Evolutionary conservation across 2,797 vertebrate genomes (phyloP).

Genomic region (Chelon labrosus): DNA sequence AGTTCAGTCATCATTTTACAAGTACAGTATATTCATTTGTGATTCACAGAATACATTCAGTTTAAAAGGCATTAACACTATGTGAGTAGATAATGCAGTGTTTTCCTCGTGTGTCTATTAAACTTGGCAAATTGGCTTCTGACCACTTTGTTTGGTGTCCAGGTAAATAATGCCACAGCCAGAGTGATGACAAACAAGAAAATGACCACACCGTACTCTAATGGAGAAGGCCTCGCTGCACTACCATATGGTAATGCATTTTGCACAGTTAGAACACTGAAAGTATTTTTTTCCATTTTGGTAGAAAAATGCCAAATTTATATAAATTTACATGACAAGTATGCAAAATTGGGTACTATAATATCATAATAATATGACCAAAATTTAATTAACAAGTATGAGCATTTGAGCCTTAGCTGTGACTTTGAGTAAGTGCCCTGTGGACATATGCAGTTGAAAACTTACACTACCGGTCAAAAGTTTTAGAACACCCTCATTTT

Average conservation of each 20-base stretch:
- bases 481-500: no score
- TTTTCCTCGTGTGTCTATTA: conserved; percentile 15
- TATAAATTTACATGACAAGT: not conserved
- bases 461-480: no score
- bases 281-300: not conserved
- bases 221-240: conserved; percentile 90
- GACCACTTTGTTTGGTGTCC: conserved; percentile 59
- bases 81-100: conserved; percentile 15
- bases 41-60: conserved; percentile 18
- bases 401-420: no score
- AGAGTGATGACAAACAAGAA: conserved; percentile 99
- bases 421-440: not conserved
- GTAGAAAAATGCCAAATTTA: not conserved
- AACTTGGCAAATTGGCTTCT: conserved; percentile 15
- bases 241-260: conserved; percentile 83
- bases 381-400: no score
- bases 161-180: conserved; percentile 99
- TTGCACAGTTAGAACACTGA: not conserved
- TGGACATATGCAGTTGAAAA: not conserved
- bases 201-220: conserved; percentile 96
- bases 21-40: not conserved
- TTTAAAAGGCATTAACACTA: not conserved
- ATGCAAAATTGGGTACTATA: no score
- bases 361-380: no score
- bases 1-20: conserved; percentile 16